Evolutionary conservation across 1,140 invertebrate species (phyloP).

Genomic region (Drosophila sturtevanti): DNA sequence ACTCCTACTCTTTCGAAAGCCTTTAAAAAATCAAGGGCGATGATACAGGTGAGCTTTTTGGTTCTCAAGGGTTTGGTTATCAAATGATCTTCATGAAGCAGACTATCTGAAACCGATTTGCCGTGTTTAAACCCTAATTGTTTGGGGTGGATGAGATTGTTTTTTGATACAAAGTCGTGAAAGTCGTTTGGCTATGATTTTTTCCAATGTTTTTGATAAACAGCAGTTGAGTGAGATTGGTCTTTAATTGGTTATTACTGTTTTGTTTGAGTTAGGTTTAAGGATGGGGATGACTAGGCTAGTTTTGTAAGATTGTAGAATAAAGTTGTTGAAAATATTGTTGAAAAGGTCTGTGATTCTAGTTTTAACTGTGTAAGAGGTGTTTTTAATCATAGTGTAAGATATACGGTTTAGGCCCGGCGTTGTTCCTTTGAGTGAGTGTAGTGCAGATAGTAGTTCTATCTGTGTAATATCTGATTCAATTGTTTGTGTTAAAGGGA

Average conservation of each 20-base stretch:
- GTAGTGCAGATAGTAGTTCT: neutral
- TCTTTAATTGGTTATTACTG: too few species aligned
- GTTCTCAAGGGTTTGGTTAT: constrained; percentile 3
- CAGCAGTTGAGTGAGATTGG: too few species aligned
- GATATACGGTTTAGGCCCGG: neutral
- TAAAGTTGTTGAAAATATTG: too few species aligned
- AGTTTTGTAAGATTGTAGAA: too few species aligned
- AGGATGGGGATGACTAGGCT: too few species aligned
- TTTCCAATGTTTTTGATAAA: too few species aligned
- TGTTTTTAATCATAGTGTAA: neutral
- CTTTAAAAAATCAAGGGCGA: constrained; percentile 31
- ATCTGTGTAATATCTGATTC: neutral
- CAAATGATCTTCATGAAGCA: constrained; percentile 7
- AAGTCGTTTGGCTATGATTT: too few species aligned
- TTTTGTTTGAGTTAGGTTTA: too few species aligned
- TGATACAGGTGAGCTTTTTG: neutral
- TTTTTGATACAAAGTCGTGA: too few species aligned
- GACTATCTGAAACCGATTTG: neutral
- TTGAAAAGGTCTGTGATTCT: too few species aligned
- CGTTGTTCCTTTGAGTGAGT: neutral
- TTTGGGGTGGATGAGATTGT: too few species aligned
- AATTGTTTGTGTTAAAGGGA: neutral
- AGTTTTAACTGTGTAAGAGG: neutral
- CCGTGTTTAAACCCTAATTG: neutral
- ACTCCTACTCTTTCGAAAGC: constrained; percentile 32